Base-by-base conservation (phyloP, 1,140 invertebrate species). In the Carcinoscorpius rotundicauda region DNA sequence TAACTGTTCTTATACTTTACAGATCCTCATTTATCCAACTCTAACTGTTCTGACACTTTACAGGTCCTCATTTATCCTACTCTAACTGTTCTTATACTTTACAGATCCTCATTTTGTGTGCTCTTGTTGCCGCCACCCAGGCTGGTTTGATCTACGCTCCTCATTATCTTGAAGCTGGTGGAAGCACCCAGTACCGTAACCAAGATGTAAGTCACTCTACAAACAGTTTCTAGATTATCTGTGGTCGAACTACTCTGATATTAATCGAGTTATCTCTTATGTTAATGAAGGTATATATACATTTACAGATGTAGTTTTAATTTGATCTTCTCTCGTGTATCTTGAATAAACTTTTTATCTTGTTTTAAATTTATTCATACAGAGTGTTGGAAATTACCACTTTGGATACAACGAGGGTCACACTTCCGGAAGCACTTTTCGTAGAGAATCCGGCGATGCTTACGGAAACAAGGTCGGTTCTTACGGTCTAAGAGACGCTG, bases 331-430 rank as follows among this genome's bases (percentile, higher is more conserved):
- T 29, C 29, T 29, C 29, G 2, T 29, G 29, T 29, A 29, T 29
- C 29, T 29, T 29, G 29, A 29, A 29, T 29, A 29, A 29, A 29
- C 29, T 29, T 29, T 29, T 29, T 29, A 29, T 29, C 29, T 29
- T 29, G 29, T 29, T 29, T 29, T 29, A 29, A 29, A 1, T 29
- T 29, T 29, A 29, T 29, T 29, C 29, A 2, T 29, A 29, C 29
- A 29, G 29, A 29, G 49, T 48, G 29, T 68, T 8, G 68, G 68
- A 10, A 69, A 69, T 68, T 69, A 69, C 59, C 58, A 63, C 49
- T 72, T 72, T 56, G 71, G 71, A 6, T 72, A 72, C 62, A 70
- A 72, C 64, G 71, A 72, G 59, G 71, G 67, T 29, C 71, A 72
- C 56, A 48, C 68, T 5, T 68, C 68, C 51, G 71, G 71, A 51